Conservation (phyloP, 1,140 invertebrate species). For the Drosophila simulans region DNA sequence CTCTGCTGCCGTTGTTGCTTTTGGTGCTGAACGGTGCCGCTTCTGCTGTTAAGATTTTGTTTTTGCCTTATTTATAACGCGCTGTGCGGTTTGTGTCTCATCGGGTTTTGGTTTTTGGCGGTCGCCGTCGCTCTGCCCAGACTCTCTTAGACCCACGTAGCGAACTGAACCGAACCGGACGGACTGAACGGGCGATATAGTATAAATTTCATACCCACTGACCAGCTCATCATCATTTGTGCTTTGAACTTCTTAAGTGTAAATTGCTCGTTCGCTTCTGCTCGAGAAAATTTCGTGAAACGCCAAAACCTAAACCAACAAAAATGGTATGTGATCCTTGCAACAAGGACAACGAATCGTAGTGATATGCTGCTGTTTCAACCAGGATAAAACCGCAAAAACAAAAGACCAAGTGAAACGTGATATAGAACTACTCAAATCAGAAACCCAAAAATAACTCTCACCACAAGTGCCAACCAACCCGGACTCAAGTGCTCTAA, state of each 20-base stretch:
- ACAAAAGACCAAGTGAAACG: constrained; percentile 16
- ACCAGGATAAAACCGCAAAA: constrained; percentile 33
- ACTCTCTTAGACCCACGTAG: constrained; percentile 71
- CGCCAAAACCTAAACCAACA: constrained; percentile 20
- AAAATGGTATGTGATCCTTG: constrained; percentile 74
- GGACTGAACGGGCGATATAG: constrained; percentile 67
- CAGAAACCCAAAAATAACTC: constrained; percentile 26
- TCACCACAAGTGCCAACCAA: constrained; percentile 26
- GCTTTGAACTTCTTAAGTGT: constrained; percentile 84
- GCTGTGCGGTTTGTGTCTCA: constrained; percentile 67
- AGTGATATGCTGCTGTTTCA: constrained; percentile 7
- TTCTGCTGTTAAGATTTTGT: constrained; percentile 44
- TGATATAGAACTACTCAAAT: constrained; percentile 2
- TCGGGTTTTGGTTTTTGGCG: constrained; percentile 73
- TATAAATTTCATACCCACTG: constrained; percentile 82
- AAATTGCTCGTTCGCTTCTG: constrained; percentile 76
- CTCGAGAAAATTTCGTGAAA: constrained; percentile 70
- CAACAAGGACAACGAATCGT: constrained; percentile 34
- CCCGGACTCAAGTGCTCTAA: constrained; percentile 30
- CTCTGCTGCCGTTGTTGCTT: constrained; percentile 45
- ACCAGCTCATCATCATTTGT: constrained; percentile 84
- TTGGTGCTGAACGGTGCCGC: constrained; percentile 33
- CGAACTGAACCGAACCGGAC: constrained; percentile 57
- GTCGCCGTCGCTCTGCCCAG: constrained; percentile 54
- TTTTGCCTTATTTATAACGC: constrained; percentile 71